These are phyloP conservation scores for Spheniscus humboldti DNA, from an alignment of 2,797 vertebrate species.

Conservation along the genomic window DNA sequence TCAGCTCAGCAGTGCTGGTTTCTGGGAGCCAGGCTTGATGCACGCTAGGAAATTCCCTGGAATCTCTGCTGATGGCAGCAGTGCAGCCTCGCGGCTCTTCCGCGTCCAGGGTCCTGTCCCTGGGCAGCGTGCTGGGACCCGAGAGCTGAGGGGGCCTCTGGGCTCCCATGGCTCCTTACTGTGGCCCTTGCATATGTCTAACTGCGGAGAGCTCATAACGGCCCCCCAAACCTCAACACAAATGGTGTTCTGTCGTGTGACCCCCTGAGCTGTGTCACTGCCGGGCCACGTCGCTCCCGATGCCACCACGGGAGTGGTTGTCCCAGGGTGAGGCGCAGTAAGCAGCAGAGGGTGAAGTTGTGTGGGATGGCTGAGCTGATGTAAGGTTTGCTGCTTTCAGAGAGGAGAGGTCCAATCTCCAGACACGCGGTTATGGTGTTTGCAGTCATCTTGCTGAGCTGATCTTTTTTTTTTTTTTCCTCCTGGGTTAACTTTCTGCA, in stretches of 20 bases:
- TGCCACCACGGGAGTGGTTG: neutral
- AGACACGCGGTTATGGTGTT: neutral
- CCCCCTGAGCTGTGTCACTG: neutral
- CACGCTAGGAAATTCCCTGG: neutral
- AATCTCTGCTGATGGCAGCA: neutral
- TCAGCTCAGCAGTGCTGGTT: neutral
- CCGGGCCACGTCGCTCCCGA: too few species aligned
- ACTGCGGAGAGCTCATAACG: neutral
- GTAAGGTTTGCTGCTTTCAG: neutral
- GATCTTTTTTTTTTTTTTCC: neutral
- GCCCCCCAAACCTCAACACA: neutral
- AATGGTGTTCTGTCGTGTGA: neutral
- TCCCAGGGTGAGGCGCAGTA: fast-evolving
- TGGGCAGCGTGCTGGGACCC: neutral
- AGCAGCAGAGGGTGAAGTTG: neutral
- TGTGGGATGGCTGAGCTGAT: neutral
- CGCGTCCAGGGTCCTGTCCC: fast-evolving
- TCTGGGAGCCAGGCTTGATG: neutral
- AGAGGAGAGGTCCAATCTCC: neutral
- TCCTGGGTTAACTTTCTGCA: neutral
- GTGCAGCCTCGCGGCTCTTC: neutral
- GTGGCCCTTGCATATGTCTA: neutral
- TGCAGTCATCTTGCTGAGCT: neutral
- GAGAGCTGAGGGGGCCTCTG: neutral
- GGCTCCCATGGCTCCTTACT: neutral